These are phyloP conservation scores for Pasiphila rectangulata DNA, from an alignment of 2,888 invertebrate genomes.

Conservation along the genomic window DNA sequence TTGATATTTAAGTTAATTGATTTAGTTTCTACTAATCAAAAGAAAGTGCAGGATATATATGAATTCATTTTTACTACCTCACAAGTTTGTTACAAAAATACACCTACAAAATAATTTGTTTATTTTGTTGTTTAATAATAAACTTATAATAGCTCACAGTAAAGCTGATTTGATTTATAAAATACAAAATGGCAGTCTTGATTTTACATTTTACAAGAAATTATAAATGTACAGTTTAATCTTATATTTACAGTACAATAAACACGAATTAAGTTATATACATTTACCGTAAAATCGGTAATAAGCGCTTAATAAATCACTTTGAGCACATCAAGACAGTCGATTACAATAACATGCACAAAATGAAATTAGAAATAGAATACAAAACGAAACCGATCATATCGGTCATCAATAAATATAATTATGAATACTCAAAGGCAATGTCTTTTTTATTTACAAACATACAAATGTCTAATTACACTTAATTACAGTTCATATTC, in stretches of 20 bases:
- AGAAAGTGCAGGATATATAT: no score
- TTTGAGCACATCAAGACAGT: conserved; percentile 71
- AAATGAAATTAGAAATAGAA: conserved; percentile 57
- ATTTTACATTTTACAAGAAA: conserved; percentile 66
- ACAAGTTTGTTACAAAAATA: conserved; percentile 1
- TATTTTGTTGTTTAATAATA: conserved; percentile 35
- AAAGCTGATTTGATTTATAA: conserved; percentile 73
- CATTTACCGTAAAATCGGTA: conserved; percentile 80
- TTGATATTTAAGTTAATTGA: no score
- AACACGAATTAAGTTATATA: conserved; percentile 74
- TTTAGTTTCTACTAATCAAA: no score
- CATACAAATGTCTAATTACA: conserved; percentile 55
- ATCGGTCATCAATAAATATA: conserved; percentile 75
- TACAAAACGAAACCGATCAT: conserved; percentile 60
- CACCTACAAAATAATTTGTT: no score
- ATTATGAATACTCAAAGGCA: conserved; percentile 73
- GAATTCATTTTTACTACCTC: background rate
- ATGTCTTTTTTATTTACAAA: conserved; percentile 63
- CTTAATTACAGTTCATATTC: conserved; percentile 62
- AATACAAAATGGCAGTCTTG: conserved; percentile 78
- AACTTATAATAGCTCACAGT: conserved; percentile 77
- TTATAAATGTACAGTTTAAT: conserved; percentile 63
- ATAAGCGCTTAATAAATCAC: conserved; percentile 76
- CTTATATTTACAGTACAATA: conserved; percentile 66
- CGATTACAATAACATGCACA: conserved; percentile 68